phyloP scores from a whole-genome alignment of 2,888 invertebrate species.

The Polymixis lichenea region DNA sequence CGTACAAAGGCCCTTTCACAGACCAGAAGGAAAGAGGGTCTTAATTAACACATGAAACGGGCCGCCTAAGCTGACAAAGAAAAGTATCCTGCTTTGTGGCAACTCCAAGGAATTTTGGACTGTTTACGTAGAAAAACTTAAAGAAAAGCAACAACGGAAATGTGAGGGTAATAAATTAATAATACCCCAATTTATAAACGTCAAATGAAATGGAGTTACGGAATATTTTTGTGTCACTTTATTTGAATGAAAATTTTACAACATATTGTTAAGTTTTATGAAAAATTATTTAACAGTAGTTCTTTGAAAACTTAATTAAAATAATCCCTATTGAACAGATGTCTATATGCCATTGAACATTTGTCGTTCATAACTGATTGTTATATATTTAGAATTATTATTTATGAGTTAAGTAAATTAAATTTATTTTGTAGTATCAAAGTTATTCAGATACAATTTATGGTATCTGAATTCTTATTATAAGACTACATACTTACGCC shows the following conservation, averaged over 20 bases:
- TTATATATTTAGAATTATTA: no score
- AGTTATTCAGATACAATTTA: no score
- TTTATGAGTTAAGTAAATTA: no score
- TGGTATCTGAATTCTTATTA: no score
- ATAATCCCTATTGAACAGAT: no score
- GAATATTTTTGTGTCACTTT: not conserved
- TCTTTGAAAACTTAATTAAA: no score
- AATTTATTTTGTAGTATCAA: no score
- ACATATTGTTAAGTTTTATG: not conserved
- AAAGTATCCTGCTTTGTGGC: constrained; percentile 61
- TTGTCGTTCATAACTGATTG: no score
- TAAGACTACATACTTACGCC: not conserved
- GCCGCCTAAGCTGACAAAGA: constrained; percentile 57
- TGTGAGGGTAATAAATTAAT: not conserved
- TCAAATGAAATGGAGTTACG: constrained; percentile 24
- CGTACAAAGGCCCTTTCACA: constrained; percentile 51
- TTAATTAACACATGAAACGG: constrained; percentile 70
- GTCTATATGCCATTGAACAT: no score
- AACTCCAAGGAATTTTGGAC: constrained; percentile 22
- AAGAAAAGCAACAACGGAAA: constrained; percentile 15
- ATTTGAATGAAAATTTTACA: not conserved
- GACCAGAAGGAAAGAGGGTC: constrained; percentile 54
- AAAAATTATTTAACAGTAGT: not conserved
- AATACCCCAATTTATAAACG: constrained; percentile 19
- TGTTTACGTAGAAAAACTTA: not conserved